These are phyloP conservation scores for Podarcis lilfordi DNA, from an alignment of 2,797 vertebrate genomes.

Conservation along the genomic window DNA sequence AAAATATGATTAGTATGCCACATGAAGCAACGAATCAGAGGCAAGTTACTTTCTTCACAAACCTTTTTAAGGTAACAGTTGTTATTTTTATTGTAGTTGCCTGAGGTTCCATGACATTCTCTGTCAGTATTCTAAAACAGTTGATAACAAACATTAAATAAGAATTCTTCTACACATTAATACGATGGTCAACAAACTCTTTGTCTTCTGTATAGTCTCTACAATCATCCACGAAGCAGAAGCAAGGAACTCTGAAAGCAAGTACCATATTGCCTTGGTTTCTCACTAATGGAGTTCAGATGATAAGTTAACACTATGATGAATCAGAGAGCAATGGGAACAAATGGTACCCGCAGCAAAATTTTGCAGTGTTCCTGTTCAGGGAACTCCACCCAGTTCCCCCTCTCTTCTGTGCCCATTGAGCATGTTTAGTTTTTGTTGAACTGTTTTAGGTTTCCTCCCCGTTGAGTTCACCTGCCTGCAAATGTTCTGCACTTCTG, in stretches of 20 bases:
- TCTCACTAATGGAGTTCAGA: neutral
- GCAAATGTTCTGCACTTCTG: too few relatives aligned
- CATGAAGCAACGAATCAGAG: slow-evolving; percentile 46
- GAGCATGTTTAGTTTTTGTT: too few relatives aligned
- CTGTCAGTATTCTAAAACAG: slow-evolving; percentile 67
- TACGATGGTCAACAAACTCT: slow-evolving; percentile 29
- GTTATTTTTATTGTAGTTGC: slow-evolving; percentile 67
- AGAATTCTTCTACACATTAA: neutral
- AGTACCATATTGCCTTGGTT: neutral
- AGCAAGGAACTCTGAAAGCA: neutral
- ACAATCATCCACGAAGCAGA: neutral
- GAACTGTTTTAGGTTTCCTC: too few relatives aligned
- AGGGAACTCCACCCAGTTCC: neutral
- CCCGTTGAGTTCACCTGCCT: too few relatives aligned
- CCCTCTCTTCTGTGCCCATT: neutral
- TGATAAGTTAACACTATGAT: neutral
- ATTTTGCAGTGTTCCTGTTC: neutral
- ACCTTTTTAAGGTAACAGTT: slow-evolving; percentile 65
- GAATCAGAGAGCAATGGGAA: neutral
- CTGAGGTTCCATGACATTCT: slow-evolving; percentile 53
- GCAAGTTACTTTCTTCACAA: slow-evolving; percentile 59
- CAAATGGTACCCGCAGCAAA: neutral
- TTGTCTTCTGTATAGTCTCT: neutral
- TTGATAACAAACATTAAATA: slow-evolving; percentile 61
- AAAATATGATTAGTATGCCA: slow-evolving; percentile 50